Percentiles rank a stretch among this genome's conserved stretches.
Evolutionary conservation across 2,797 vertebrate species (phyloP).

Genomic region (Mareca penelope): DNA sequence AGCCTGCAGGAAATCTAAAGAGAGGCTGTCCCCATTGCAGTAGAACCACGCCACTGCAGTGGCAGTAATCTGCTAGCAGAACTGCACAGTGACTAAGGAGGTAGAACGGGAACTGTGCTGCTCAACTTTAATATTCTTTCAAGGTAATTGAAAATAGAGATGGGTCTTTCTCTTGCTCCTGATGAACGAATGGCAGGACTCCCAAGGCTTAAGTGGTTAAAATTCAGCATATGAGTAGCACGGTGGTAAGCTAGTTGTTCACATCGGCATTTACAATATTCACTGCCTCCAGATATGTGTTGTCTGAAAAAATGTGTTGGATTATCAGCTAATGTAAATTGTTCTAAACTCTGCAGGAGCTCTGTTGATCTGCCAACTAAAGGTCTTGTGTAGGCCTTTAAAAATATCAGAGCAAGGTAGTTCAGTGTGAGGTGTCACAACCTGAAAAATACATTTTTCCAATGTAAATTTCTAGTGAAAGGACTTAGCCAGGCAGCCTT

Average conservation of each 20-base stretch:
- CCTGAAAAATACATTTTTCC: not conserved
- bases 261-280: not conserved
- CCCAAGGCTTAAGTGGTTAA: not conserved
- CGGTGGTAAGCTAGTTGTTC: not conserved
- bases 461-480: conserved; percentile 16
- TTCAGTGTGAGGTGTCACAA: not conserved
- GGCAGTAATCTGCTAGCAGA: not conserved
- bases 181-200: not conserved
- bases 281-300: not conserved
- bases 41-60: accelerated
- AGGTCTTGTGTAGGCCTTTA: not conserved
- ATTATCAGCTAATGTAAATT: not conserved
- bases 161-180: not conserved
- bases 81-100: not conserved
- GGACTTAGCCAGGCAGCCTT: not conserved
- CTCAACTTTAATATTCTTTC: not conserved
- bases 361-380: not conserved
- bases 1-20: not conserved
- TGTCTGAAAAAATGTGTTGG: not conserved
- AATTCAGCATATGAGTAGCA: not conserved
- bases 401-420: not conserved
- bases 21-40: not conserved
- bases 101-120: not conserved
- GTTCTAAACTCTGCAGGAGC: not conserved
- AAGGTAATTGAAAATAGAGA: not conserved